These are phyloP conservation scores for Antechinus stuartii DNA, from an alignment of 2,113 vertebrate genomes.

Conservation along the genomic window DNA sequence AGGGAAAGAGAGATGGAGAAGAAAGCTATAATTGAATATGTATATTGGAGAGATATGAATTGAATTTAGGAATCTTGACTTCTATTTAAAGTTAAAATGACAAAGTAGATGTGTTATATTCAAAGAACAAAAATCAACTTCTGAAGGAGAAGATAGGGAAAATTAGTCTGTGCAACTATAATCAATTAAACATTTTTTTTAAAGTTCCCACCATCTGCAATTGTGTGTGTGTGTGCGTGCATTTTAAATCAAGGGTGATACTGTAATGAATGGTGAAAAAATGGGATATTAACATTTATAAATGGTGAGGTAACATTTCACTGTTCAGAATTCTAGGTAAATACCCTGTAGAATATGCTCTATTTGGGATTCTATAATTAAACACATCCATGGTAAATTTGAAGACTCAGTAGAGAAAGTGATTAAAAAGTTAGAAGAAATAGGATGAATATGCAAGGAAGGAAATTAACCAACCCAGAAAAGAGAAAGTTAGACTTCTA, in stretches of 20 bases:
- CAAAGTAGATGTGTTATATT: not conserved
- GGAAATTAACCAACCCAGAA: not conserved
- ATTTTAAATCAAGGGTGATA: not conserved
- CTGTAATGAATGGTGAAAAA: not conserved
- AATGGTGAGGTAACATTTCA: not conserved
- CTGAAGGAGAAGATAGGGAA: not conserved
- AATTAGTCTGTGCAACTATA: not conserved
- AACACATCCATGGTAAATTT: not conserved
- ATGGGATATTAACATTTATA: not conserved
- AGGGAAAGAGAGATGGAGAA: not conserved
- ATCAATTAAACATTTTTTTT: not conserved
- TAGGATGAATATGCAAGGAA: not conserved
- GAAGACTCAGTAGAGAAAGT: not conserved
- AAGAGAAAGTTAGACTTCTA: not conserved
- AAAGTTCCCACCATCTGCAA: not conserved
- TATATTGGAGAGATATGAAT: not conserved
- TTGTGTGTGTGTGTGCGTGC: not conserved
- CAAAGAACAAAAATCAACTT: not conserved
- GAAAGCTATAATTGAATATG: not conserved
- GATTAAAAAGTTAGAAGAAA: not conserved
- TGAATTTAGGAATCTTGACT: not conserved
- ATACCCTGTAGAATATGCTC: not conserved
- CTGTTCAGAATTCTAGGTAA: not conserved
- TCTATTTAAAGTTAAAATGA: not conserved
- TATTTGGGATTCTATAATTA: not conserved